phyloP scores from a whole-genome alignment of 1,140 invertebrate genomes.

The Bombus pyrosoma region DNA sequence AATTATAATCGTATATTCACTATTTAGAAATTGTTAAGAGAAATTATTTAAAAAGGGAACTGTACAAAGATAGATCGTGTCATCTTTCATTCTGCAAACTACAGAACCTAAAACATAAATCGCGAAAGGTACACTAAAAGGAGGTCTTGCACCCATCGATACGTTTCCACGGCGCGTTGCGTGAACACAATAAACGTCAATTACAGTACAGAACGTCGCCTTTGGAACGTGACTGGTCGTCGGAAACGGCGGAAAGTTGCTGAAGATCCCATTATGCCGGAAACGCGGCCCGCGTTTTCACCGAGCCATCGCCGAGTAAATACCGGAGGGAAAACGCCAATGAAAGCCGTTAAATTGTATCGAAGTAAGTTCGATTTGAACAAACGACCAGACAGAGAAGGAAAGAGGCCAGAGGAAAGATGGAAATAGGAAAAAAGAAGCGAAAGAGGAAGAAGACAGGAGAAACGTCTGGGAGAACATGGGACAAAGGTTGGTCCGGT shows the following conservation, averaged over 20 bases:
- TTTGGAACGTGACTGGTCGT: conserved; percentile 37
- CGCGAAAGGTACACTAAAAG: background rate
- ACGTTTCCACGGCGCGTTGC: conserved; percentile 2
- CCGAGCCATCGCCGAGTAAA: conserved; percentile 59
- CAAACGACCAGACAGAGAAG: conserved; percentile 9
- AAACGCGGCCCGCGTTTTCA: conserved; percentile 34
- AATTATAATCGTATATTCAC: too few relatives aligned
- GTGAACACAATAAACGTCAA: conserved; percentile 52
- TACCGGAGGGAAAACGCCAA: conserved; percentile 56
- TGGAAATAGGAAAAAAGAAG: background rate
- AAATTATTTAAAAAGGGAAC: too few relatives aligned
- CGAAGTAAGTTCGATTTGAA: conserved; percentile 64
- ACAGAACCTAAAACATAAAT: too few relatives aligned
- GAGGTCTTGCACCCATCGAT: conserved; percentile 26
- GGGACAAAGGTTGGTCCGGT: conserved; percentile 69
- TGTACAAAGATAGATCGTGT: background rate
- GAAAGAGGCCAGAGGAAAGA: background rate
- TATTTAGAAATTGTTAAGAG: too few relatives aligned
- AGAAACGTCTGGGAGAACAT: background rate
- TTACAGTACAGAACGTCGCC: conserved; percentile 37
- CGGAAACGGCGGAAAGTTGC: conserved; percentile 24
- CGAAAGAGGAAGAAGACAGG: too few relatives aligned
- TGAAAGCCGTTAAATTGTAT: conserved; percentile 75
- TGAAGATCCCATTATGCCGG: conserved; percentile 60
- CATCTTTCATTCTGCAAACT: background rate